These are phyloP conservation scores for Drosophila bunnanda DNA, from an alignment of 2,888 invertebrate genomes.

Conservation along the genomic window DNA sequence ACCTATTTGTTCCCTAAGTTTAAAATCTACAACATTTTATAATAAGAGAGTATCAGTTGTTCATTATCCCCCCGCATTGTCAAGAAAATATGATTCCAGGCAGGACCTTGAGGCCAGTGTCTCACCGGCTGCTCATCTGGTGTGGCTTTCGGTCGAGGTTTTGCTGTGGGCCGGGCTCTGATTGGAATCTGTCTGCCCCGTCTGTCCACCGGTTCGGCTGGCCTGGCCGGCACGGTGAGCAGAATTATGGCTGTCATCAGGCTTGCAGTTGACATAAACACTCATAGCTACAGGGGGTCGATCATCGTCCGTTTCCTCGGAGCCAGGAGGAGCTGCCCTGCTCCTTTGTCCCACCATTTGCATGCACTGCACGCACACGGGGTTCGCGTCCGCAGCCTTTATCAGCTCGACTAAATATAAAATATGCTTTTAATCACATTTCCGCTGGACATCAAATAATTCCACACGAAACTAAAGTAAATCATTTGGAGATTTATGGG, in stretches of 20 bases:
- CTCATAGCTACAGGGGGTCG: constrained; percentile 75
- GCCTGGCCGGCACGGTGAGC: constrained; percentile 48
- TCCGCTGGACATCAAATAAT: constrained; percentile 77
- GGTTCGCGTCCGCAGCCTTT: constrained; percentile 11
- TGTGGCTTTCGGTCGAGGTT: constrained; percentile 19
- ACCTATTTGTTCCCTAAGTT: background rate
- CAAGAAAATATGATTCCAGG: background rate
- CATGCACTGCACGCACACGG: constrained; percentile 73
- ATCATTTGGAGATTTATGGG: constrained; percentile 82
- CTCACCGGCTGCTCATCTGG: constrained; percentile 52
- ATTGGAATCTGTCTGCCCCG: constrained; percentile 58
- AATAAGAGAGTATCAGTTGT: constrained; percentile 1
- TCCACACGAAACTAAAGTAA: constrained; percentile 83
- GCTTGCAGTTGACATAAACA: constrained; percentile 79
- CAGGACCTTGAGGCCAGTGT: constrained; percentile 51
- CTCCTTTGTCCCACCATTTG: constrained; percentile 60
- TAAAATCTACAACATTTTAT: background rate
- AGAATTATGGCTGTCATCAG: constrained; percentile 82
- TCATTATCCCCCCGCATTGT: background rate
- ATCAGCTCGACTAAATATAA: constrained; percentile 68
- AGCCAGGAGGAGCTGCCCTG: constrained; percentile 1
- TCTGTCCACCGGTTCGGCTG: constrained; percentile 6
- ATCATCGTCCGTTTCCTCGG: constrained; percentile 52
- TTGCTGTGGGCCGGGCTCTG: constrained; percentile 40
- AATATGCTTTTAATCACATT: constrained; percentile 81